phyloP scores from a whole-genome alignment of 2,797 vertebrate species.

The Helarctos malayanus region DNA sequence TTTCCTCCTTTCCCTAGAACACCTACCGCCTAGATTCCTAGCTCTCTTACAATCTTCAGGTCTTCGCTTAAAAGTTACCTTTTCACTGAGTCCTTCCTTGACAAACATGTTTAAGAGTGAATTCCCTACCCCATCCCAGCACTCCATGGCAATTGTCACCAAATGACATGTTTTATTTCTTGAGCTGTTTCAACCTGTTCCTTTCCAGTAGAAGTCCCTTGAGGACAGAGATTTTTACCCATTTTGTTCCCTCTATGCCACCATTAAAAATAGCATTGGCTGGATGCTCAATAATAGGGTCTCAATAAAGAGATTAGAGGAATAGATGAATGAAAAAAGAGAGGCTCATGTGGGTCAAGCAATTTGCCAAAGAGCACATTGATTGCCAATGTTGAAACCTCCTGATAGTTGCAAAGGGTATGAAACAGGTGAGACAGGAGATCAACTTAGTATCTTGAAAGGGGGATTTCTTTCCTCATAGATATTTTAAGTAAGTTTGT shows the following conservation, averaged over 20 bases:
- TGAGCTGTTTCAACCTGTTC: not conserved
- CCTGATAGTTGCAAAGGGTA: not conserved
- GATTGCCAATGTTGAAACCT: not conserved
- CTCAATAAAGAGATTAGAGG: not conserved
- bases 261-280: not conserved
- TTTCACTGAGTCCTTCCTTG: not conserved
- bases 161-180: not conserved
- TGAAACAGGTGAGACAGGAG: not conserved
- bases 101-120: not conserved
- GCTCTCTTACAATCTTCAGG: not conserved
- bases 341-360: not conserved
- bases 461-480: not conserved
- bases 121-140: not conserved
- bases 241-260: not conserved
- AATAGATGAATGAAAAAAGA: not conserved
- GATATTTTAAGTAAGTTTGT: not conserved
- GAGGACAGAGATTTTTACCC: not conserved
- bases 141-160: not conserved
- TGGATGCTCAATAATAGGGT: not conserved
- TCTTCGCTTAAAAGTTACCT: not conserved
- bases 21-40: too few species aligned
- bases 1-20: not conserved
- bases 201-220: not conserved
- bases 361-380: not conserved
- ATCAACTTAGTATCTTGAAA: not conserved